Conservation (phyloP, 2,113 vertebrate genomes). For the Alouatta palliata region DNA sequence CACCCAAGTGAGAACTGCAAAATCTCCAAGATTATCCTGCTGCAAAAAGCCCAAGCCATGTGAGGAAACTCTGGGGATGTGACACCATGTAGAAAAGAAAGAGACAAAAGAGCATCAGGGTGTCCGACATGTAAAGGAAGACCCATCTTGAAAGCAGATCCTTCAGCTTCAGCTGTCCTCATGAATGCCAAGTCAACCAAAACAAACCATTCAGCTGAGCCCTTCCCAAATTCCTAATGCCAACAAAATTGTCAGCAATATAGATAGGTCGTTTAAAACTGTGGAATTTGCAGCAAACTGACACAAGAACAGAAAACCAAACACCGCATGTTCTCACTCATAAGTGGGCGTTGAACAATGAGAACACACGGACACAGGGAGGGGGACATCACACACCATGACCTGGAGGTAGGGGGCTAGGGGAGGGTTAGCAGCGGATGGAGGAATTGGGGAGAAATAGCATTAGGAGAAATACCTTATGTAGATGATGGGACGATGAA, state of each 20-base stretch:
- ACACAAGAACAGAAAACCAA: too few relatives aligned
- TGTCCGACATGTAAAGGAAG: fast-evolving
- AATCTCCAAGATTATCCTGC: too few relatives aligned
- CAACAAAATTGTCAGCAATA: not conserved
- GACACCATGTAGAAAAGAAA: not conserved
- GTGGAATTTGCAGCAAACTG: too few relatives aligned
- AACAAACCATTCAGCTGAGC: not conserved
- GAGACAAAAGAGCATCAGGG: not conserved
- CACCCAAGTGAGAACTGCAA: not conserved
- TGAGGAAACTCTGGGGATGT: not conserved
- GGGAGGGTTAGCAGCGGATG: too few relatives aligned
- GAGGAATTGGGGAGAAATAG: too few relatives aligned
- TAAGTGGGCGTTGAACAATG: too few relatives aligned
- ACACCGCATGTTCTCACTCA: too few relatives aligned
- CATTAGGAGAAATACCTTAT: too few relatives aligned
- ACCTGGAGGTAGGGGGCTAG: too few relatives aligned
- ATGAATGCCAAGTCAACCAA: not conserved
- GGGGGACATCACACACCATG: too few relatives aligned
- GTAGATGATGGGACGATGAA: too few relatives aligned
- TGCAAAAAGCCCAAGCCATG: not conserved
- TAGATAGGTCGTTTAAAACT: not conserved
- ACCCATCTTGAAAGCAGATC: fast-evolving
- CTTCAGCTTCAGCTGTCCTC: not conserved
- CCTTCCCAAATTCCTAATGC: not conserved
- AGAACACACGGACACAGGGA: too few relatives aligned